Percentiles rank a stretch among this genome's conserved stretches.
phyloP scores from a whole-genome alignment of 2,888 invertebrate genomes.

The Alsophila aescularia region DNA sequence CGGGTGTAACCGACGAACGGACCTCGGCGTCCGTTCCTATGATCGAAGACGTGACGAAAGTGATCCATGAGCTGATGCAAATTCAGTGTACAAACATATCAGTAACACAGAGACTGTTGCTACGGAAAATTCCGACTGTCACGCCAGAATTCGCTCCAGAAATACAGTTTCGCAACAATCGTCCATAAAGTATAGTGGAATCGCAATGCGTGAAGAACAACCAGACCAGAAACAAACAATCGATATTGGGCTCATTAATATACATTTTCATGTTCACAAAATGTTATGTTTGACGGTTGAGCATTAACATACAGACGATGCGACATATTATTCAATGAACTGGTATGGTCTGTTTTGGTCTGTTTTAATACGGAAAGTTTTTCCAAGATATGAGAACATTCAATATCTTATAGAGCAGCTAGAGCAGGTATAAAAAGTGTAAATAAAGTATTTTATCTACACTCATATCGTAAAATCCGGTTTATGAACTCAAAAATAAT shows the following conservation, averaged over 20 bases:
- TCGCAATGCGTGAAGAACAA: constrained; percentile 36
- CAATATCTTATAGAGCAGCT: background rate
- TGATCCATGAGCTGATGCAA: constrained; percentile 47
- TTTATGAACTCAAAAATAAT: no score
- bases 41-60: constrained; percentile 52
- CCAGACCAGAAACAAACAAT: constrained; percentile 36
- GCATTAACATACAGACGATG: constrained; percentile 16
- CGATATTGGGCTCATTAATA: constrained; percentile 32
- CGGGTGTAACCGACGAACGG: constrained; percentile 15
- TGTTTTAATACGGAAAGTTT: background rate
- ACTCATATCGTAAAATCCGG: no score
- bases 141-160: constrained; percentile 23
- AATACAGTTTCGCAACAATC: constrained; percentile 31
- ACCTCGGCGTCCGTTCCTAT: constrained; percentile 33
- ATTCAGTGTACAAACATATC: constrained; percentile 19
- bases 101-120: constrained; percentile 13
- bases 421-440: background rate
- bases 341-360: background rate
- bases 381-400: background rate
- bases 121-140: constrained; percentile 17
- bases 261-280: constrained; percentile 28
- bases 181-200: constrained; percentile 25
- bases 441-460: no score
- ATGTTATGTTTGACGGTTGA: constrained; percentile 17
- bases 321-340: constrained; percentile 7